A percentile compares a stretch with the other conserved stretches of the same genome.
Evolutionary conservation across 2,797 vertebrate genomes (phyloP).

Genomic region (Chromobotia macracanthus): DNA sequence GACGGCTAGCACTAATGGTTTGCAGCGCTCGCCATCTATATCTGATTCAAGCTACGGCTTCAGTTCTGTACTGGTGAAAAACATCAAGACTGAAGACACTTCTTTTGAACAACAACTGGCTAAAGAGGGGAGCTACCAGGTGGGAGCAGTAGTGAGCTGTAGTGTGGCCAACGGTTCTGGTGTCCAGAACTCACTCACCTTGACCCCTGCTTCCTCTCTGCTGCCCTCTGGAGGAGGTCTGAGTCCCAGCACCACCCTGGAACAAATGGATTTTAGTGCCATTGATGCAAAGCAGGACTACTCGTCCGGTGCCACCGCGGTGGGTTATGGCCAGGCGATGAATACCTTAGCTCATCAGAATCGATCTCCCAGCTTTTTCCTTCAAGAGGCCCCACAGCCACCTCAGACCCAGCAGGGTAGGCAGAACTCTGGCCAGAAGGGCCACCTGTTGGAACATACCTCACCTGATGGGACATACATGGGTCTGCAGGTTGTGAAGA

Average conservation of each 20-base stretch:
- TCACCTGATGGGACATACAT: constrained; percentile 77
- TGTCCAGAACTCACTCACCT: constrained; percentile 83
- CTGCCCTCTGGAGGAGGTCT: constrained; percentile 95
- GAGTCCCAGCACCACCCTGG: constrained; percentile 97
- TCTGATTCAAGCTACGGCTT: constrained; percentile 80
- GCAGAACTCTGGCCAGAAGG: constrained; percentile 74
- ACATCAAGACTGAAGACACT: constrained; percentile 97
- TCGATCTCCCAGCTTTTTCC: constrained; percentile 96
- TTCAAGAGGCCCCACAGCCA: constrained; percentile 89
- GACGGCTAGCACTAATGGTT: constrained; percentile 60
- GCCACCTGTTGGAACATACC: constrained; percentile 81
- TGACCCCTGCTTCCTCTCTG: constrained; percentile 86
- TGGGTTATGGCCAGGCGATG: constrained; percentile 87
- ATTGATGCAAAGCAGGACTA: constrained; percentile 98
- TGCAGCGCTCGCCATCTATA: constrained; percentile 78
- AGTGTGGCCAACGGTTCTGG: constrained; percentile 77
- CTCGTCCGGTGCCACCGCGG: constrained; percentile 70
- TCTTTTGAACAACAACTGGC: constrained; percentile 98
- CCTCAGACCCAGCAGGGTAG: constrained; percentile 76
- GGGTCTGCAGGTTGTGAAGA: constrained; percentile 87
- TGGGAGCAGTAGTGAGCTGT: constrained; percentile 76
- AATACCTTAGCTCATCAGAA: constrained; percentile 92
- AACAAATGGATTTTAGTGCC: constrained; percentile 99
- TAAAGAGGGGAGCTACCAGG: constrained; percentile 85
- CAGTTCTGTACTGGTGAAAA: constrained; percentile 87